Percentiles rank a stretch among this genome's conserved stretches.
These are phyloP conservation scores for Hedya salicella DNA, from an alignment of 2,888 invertebrate genomes.

Conservation along the genomic window DNA sequence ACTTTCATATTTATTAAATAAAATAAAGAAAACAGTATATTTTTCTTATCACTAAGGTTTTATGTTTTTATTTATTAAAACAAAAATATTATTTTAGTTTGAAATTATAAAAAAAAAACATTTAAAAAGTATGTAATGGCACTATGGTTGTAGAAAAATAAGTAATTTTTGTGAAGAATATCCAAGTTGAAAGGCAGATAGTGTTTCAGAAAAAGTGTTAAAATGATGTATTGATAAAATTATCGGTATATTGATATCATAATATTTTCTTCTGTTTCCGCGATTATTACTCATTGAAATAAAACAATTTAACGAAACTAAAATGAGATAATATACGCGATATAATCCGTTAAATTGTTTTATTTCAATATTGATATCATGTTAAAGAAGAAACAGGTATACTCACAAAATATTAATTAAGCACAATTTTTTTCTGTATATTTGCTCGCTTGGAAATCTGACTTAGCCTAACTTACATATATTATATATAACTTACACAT, in stretches of 20 bases:
- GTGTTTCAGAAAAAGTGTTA: constrained; percentile 40
- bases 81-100: not conserved
- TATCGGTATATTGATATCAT: too few relatives aligned
- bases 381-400: not conserved
- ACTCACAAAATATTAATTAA: not conserved
- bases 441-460: constrained; percentile 18
- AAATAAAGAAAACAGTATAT: constrained; percentile 29
- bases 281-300: too few relatives aligned
- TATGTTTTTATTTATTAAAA: constrained; percentile 5
- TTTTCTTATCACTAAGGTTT: constrained; percentile 39
- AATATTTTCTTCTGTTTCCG: too few relatives aligned
- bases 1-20: constrained; percentile 43
- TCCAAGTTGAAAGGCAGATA: constrained; percentile 58
- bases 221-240: not conserved
- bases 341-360: too few relatives aligned
- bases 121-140: constrained; percentile 66
- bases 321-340: too few relatives aligned
- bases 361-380: too few relatives aligned
- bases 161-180: constrained; percentile 52
- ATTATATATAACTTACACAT: not conserved
- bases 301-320: too few relatives aligned
- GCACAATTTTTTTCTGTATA: constrained; percentile 19
- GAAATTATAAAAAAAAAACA: constrained; percentile 2
- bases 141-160: constrained; percentile 64
- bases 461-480: not conserved